Evolutionary conservation across 1,140 invertebrate genomes (phyloP).

Genomic region (Pentalonia nigronervosa): DNA sequence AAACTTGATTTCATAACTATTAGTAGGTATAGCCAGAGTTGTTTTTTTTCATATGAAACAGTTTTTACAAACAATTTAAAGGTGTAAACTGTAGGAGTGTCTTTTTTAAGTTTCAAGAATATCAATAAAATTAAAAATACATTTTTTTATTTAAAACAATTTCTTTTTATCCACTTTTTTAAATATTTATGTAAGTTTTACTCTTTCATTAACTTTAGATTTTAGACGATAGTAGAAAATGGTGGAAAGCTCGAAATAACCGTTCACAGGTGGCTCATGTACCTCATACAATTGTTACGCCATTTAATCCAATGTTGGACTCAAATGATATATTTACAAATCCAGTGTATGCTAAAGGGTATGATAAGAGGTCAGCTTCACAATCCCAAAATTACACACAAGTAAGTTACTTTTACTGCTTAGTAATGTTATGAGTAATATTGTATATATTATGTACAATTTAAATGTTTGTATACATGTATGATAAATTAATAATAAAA

Average conservation of each 20-base stretch:
- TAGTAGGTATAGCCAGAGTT: too few species aligned
- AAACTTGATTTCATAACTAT: too few species aligned
- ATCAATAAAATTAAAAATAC: neutral
- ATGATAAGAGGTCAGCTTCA: conserved; percentile 60
- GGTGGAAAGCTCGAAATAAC: conserved; percentile 97
- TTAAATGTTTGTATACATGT: too few species aligned
- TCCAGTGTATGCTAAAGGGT: conserved; percentile 72
- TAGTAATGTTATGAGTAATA: neutral
- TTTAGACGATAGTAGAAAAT: conserved; percentile 93
- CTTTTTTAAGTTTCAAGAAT: too few species aligned
- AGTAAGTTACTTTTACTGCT: conserved; percentile 33
- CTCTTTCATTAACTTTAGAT: conserved; percentile 69
- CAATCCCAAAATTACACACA: conserved; percentile 48
- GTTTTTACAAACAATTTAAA: too few species aligned
- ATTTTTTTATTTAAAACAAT: neutral
- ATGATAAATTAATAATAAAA: too few species aligned
- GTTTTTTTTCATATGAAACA: too few species aligned
- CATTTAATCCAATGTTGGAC: conserved; percentile 65
- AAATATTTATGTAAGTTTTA: neutral
- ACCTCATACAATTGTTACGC: conserved; percentile 95
- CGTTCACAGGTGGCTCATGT: conserved; percentile 90
- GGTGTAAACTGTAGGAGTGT: too few species aligned
- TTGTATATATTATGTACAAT: too few species aligned
- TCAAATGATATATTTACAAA: conserved; percentile 76
- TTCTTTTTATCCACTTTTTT: neutral